Evolutionary conservation across 2,888 invertebrate species (phyloP), one percentile per base, ranked within the genome.

Genomic region (Polymixis lichenea): DNA sequence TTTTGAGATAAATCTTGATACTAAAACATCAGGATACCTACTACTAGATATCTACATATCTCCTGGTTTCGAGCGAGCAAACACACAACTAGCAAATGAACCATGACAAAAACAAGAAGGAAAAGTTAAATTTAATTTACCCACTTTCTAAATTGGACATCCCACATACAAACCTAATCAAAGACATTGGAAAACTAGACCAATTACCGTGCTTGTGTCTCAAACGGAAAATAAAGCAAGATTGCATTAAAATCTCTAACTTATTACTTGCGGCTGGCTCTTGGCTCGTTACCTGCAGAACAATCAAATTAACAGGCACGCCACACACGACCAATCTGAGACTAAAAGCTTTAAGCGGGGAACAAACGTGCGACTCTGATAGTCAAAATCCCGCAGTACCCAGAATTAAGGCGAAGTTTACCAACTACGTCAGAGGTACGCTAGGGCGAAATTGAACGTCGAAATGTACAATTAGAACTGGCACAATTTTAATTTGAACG

Each of bases 291-390:
- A 86, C 80, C 84, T 71, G 72, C 46, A 70, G 80, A 81, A 76
- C 79, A 88, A 89, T 89, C 83, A 77, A 87, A 88, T 89, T 89
- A 89, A 82, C 82, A 85, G 85, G 75, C 82, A 72, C 71, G 77
- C 68, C 86, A 77, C 78, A 86, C 76, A 72, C 79, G 76, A 75
- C 72, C 77, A 82, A 87, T 86, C 81, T 82, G 75, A 75, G 85
- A 73, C 73, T 76, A 28, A 64, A 75, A 73, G 51, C 49, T 25
- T 81, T 73, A 85, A 78, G 81, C 76, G 70, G 62, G 56, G 67
- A 77, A 78, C 75, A 64, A 78, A 80, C 68, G 38, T 65, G 79
- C 73, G 78, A 79, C 71, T 78, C 60, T 53, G 67, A 78, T 79
- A 87, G 64, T 78, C 80, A 69, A 75, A 85, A 80, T 74, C 77